Percentiles rank a stretch among this genome's conserved stretches.
These are phyloP conservation scores for Anolis carolinensis DNA, from an alignment of 2,113 vertebrate genomes.

Conservation along the genomic window DNA sequence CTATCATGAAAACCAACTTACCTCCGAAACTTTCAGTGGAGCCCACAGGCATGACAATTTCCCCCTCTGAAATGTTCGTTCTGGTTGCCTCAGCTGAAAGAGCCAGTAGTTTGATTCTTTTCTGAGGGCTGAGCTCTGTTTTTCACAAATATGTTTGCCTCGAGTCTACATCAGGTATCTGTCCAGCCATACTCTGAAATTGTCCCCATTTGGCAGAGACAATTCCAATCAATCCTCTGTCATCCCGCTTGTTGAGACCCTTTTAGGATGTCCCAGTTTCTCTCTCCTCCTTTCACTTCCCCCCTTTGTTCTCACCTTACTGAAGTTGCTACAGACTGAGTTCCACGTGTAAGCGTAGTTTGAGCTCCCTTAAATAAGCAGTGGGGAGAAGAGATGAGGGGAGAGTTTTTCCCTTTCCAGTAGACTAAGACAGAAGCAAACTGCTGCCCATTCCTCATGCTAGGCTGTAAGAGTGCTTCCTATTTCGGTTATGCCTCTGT, in stretches of 20 bases:
- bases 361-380: not conserved
- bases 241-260: too few species aligned
- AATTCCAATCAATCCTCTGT: too few species aligned
- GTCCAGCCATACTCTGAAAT: not conserved
- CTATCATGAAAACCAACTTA: fast-evolving
- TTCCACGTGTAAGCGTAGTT: too few species aligned
- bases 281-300: not conserved
- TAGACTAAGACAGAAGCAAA: too few species aligned
- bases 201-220: too few species aligned
- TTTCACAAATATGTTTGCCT: not conserved
- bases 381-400: too few species aligned
- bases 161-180: not conserved
- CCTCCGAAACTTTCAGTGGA: not conserved
- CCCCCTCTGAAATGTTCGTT: not conserved
- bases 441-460: too few species aligned
- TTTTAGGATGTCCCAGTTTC: too few species aligned
- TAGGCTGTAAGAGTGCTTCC: not conserved
- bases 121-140: fast-evolving
- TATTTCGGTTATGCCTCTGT: not conserved
- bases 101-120: not conserved
- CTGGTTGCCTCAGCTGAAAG: not conserved
- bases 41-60: not conserved
- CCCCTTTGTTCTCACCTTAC: not conserved
- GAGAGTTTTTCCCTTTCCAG: not conserved
- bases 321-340: too few species aligned